These are phyloP conservation scores for Heterodera schachtii DNA, from an alignment of 1,140 invertebrate species.

Conservation along the genomic window DNA sequence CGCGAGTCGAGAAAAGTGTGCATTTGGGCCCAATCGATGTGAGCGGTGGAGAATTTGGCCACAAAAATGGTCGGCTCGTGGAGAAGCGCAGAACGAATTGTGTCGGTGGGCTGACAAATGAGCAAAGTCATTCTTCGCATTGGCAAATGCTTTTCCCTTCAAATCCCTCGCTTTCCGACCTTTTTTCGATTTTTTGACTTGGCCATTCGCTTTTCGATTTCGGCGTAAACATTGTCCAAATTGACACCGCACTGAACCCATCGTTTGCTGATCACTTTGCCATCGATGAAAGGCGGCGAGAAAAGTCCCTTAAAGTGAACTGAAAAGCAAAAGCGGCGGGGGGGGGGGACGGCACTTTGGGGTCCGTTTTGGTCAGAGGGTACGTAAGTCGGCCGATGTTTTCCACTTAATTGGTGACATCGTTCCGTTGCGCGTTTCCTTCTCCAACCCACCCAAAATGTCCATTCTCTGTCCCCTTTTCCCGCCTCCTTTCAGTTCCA, in stretches of 20 bases:
- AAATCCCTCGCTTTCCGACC: background rate
- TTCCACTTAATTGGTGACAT: constrained; percentile 23
- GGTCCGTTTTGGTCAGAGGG: constrained; percentile 18
- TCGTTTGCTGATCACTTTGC: constrained; percentile 20
- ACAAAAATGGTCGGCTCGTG: constrained; percentile 13
- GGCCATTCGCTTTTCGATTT: background rate
- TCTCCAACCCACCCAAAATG: background rate
- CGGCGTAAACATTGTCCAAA: constrained; percentile 6
- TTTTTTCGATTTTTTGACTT: background rate
- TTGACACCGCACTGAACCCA: constrained; percentile 45
- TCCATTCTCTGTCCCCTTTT: constrained; percentile 9
- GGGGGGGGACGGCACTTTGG: background rate
- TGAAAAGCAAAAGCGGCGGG: background rate
- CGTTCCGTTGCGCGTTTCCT: background rate
- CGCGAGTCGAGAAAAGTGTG: constrained; percentile 40
- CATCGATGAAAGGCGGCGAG: constrained; percentile 27
- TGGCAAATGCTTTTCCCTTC: background rate
- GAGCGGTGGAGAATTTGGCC: constrained; percentile 29
- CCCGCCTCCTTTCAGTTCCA: background rate
- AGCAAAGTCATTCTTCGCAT: too few species aligned
- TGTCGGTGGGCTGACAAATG: background rate
- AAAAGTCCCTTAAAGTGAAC: constrained; percentile 25
- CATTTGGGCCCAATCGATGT: constrained; percentile 26
- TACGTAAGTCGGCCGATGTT: constrained; percentile 29
- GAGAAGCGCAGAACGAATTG: background rate